phyloP scores from a whole-genome alignment of 2,888 invertebrate genomes.

The Cheilosia scutellata region DNA sequence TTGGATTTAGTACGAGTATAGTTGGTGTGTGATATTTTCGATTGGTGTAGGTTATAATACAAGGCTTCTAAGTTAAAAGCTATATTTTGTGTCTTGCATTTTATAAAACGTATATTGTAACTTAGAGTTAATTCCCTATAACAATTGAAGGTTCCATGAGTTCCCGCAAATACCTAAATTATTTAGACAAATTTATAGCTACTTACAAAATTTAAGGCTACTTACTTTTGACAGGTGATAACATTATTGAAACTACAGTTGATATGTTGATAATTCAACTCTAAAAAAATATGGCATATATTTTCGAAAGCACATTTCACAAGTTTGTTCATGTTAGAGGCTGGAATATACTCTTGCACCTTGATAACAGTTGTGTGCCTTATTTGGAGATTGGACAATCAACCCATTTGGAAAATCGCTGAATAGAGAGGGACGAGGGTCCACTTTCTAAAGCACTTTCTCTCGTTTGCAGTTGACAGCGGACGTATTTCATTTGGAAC shows the following conservation, averaged over 20 bases:
- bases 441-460: no score
- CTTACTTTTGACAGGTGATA: not conserved
- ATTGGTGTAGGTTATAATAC: constrained; percentile 43
- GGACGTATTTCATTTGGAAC: no score
- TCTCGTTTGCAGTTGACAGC: no score
- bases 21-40: constrained; percentile 47
- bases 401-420: no score
- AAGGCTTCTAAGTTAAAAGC: constrained; percentile 24
- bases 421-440: no score
- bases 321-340: no score
- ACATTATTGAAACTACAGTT: not conserved
- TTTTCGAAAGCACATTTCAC: no score
- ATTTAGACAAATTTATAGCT: not conserved
- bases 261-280: not conserved
- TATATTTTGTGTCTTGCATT: constrained; percentile 7
- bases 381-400: no score
- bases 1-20: constrained; percentile 53
- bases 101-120: constrained; percentile 4
- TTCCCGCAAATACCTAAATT: not conserved
- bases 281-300: no score
- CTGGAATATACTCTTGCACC: no score
- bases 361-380: no score
- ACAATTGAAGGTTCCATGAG: not conserved
- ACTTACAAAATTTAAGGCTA: no score
- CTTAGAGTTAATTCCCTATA: not conserved